A percentile compares a stretch with the other conserved stretches of the same genome.
Conservation (phyloP, 2,888 invertebrate species). For the Ophraella communa region DNA sequence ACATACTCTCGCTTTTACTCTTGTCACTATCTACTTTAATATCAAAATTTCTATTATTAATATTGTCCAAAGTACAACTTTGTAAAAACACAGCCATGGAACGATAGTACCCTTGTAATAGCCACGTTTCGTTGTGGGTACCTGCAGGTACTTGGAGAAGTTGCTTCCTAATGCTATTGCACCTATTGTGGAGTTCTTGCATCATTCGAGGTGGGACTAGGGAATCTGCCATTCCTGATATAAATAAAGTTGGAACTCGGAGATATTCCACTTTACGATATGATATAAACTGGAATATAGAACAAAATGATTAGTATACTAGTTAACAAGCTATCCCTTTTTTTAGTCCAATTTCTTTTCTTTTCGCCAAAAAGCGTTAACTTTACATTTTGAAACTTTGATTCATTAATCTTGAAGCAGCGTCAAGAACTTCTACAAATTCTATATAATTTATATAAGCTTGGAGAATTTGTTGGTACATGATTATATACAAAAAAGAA, state of each 20-base stretch:
- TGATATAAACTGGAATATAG: conserved; percentile 70
- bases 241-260: conserved; percentile 80
- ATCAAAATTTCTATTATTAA: conserved; percentile 39
- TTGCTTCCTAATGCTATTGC: conserved; percentile 78
- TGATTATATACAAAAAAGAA: no score
- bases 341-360: no score
- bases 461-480: no score
- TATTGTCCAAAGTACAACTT: conserved; percentile 51
- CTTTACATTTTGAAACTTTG: no score
- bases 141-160: conserved; percentile 80
- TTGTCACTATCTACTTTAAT: conserved; percentile 41
- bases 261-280: conserved; percentile 76
- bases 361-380: no score
- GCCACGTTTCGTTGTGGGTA: conserved; percentile 96
- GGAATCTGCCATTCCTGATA: conserved; percentile 86
- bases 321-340: no score
- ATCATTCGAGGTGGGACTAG: conserved; percentile 93
- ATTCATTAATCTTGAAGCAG: no score
- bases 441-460: no score
- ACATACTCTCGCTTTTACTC: conserved; percentile 38
- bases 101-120: conserved; percentile 79
- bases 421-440: no score
- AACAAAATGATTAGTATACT: background rate
- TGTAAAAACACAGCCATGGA: conserved; percentile 65
- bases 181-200: conserved; percentile 76